Evolutionary conservation across 2,888 invertebrate species (phyloP).

Genomic region (Drosophila greeni): DNA sequence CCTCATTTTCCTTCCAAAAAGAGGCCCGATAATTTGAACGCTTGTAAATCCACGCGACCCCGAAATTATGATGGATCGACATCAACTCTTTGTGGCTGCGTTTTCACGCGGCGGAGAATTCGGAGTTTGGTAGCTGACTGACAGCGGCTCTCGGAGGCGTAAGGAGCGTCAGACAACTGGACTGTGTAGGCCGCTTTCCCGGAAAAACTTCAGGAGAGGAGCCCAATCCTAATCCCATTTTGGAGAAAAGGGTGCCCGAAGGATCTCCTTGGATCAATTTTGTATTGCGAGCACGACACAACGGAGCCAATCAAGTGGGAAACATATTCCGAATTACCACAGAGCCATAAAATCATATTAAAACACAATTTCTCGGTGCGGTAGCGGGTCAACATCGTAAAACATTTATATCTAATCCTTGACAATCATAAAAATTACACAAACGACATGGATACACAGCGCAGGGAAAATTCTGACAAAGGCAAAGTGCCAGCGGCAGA

Average conservation of each 20-base stretch:
- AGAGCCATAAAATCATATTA: constrained; percentile 72
- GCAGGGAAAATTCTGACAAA: constrained; percentile 54
- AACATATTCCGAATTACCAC: constrained; percentile 34
- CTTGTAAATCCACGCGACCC: constrained; percentile 73
- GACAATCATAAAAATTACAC: constrained; percentile 72
- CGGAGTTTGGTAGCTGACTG: constrained; percentile 43
- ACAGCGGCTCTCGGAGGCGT: constrained; percentile 55
- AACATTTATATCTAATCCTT: constrained; percentile 76
- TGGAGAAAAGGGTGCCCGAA: constrained; percentile 49
- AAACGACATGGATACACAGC: constrained; percentile 58
- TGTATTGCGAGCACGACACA: constrained; percentile 63
- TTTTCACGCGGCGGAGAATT: constrained; percentile 65
- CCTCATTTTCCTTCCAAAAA: constrained; percentile 35
- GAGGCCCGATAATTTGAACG: constrained; percentile 66
- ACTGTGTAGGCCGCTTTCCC: constrained; percentile 44
- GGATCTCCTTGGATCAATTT: constrained; percentile 42
- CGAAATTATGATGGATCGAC: constrained; percentile 71
- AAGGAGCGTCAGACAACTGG: constrained; percentile 58
- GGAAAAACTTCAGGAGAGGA: constrained; percentile 49
- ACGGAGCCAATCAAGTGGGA: constrained; percentile 57
- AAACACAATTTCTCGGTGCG: constrained; percentile 67
- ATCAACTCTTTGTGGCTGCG: constrained; percentile 45
- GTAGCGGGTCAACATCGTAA: constrained; percentile 50
- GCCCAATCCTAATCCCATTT: constrained; percentile 54
- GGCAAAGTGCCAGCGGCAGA: constrained; percentile 58